Evolutionary conservation across 2,888 invertebrate genomes (phyloP).

Genomic region (Diarsia brunnea): DNA sequence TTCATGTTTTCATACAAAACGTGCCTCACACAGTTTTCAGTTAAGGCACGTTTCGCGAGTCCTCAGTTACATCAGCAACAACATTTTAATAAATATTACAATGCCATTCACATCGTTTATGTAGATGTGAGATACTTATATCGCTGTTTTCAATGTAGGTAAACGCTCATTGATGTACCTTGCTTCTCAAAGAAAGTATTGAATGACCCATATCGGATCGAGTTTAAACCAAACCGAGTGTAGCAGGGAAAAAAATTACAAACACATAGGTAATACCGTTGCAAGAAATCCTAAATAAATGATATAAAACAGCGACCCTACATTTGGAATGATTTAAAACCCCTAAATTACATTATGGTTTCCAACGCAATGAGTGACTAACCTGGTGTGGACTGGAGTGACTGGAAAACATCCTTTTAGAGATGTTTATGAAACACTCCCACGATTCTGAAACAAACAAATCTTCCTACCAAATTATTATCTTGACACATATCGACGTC

Average conservation of each 20-base stretch:
- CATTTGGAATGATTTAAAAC: not conserved
- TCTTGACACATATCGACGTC: conserved; percentile 19
- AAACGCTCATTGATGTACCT: conserved; percentile 6
- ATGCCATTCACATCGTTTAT: conserved; percentile 49
- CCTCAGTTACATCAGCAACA: conserved; percentile 51
- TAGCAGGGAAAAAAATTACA: not conserved
- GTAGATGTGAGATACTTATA: conserved; percentile 29
- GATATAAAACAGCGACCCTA: not conserved
- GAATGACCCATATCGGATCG: not conserved
- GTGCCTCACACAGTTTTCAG: conserved; percentile 64
- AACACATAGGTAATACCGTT: not conserved
- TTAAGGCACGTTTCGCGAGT: conserved; percentile 57
- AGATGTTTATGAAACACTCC: conserved; percentile 14
- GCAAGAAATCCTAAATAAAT: not conserved
- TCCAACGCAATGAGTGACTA: not conserved
- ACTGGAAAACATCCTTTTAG: not conserved
- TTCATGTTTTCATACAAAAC: conserved; percentile 57
- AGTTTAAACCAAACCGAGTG: not conserved
- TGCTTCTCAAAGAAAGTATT: conserved; percentile 17
- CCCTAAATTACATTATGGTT: not conserved
- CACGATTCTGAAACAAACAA: not conserved
- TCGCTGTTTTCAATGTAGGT: conserved; percentile 27
- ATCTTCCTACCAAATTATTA: conserved; percentile 13
- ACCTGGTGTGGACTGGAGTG: too few relatives aligned
- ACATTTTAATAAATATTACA: conserved; percentile 65